These are phyloP conservation scores for Salvelinus fontinalis DNA, from an alignment of 2,113 vertebrate genomes.

Conservation along the genomic window DNA sequence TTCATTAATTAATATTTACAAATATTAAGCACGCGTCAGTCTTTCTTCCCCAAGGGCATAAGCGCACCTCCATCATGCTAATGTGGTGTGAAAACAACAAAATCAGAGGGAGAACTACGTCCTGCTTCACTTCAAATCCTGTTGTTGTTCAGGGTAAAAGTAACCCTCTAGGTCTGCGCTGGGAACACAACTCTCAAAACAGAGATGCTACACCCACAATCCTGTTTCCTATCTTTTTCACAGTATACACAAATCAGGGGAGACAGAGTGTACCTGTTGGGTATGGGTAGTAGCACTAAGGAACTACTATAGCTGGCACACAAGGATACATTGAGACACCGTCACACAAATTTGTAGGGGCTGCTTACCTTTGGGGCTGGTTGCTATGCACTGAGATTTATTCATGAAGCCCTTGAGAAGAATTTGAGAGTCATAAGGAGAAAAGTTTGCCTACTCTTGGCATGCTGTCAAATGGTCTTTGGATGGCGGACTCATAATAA, in stretches of 20 bases:
- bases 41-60: constrained; percentile 40
- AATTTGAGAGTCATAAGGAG: constrained; percentile 28
- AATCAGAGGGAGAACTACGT: constrained; percentile 20
- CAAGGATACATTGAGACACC: background rate
- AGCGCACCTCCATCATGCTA: constrained; percentile 50
- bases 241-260: background rate
- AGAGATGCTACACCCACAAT: background rate
- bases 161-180: background rate
- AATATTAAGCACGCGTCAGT: constrained; percentile 58
- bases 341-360: constrained; percentile 30
- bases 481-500: constrained; percentile 29
- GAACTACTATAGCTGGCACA: background rate
- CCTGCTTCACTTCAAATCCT: constrained; percentile 46
- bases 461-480: constrained; percentile 52
- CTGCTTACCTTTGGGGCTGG: constrained; percentile 41
- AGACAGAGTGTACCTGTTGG: constrained; percentile 21
- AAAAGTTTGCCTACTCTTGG: constrained; percentile 44
- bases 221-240: background rate
- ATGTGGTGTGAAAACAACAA: constrained; percentile 50
- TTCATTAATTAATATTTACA: constrained; percentile 69
- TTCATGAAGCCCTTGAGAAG: constrained; percentile 10
- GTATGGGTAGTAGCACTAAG: constrained; percentile 18
- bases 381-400: constrained; percentile 57
- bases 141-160: constrained; percentile 25
- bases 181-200: background rate